A percentile compares a stretch with the other conserved stretches of the same genome.
Evolutionary conservation across 2,113 vertebrate species (phyloP).

Genomic region (Tricholaema leucomelas): DNA sequence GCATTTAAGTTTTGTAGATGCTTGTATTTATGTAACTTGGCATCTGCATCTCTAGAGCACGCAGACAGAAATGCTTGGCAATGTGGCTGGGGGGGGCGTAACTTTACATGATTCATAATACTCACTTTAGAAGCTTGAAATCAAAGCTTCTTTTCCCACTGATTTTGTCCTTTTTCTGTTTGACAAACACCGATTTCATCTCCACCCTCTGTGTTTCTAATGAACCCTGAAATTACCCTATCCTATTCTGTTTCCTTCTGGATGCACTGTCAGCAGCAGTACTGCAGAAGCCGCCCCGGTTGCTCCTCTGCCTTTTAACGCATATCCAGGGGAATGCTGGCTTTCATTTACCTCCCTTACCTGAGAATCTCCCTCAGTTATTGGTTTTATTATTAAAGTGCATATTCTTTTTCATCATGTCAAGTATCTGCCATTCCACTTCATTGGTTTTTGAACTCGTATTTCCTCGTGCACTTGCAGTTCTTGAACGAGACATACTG

Average conservation of each 20-base stretch:
- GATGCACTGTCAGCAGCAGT: neutral
- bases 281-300: neutral
- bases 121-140: conserved; percentile 49
- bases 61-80: neutral
- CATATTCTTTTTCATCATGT: neutral
- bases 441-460: neutral
- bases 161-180: conserved; percentile 39
- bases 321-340: neutral
- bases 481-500: neutral
- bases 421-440: neutral
- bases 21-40: neutral
- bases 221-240: conserved; percentile 50
- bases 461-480: neutral
- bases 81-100: neutral
- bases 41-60: neutral
- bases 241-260: neutral
- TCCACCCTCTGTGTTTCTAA: conserved; percentile 28
- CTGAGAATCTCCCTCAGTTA: neutral
- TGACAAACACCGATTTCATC: conserved; percentile 43
- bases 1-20: neutral
- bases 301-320: neutral
- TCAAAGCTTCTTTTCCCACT: conserved; percentile 35
- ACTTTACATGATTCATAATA: conserved; percentile 49
- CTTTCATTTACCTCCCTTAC: neutral
- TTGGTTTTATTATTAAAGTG: neutral